Evolutionary conservation across 2,113 vertebrate species (phyloP), one percentile per base, ranked within the genome.

Genomic region (Trogon surrucura): DNA sequence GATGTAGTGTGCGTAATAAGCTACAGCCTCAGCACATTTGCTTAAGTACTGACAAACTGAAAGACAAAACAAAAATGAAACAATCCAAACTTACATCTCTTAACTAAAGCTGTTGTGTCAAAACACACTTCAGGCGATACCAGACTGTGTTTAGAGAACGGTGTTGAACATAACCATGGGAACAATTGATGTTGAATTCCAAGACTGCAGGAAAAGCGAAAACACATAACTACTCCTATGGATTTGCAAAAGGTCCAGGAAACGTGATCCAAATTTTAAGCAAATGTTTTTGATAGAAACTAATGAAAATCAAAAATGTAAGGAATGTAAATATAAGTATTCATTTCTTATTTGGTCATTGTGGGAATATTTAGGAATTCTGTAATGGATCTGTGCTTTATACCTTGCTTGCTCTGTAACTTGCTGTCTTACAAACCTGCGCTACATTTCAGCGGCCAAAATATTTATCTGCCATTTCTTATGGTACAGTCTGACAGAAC

Each of bases 121-220:
- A 84, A 93, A 75, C 77, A 87, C 23, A 34, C 57, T 88, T 69
- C 18, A 88, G 57, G 72, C 2, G 0, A 84, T 77, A 90, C 48
- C 71, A 83, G 85, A 32, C 67, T 89, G 4, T 93, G 77, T 93
- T 94, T 91, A 82, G 81, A 75, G 80, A 74, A 71, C 0, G 2
- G 38, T 53, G 69, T 88, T 95, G 61, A 71, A 62, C 47, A 66
- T 73, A 80, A 74, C 60, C 82, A 80, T 74, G 67, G 90, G 72
- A 96, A 94, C 83, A 51, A 88, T 0, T 81, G 64, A 74, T 90
- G 85, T n/a, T 80, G 91, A 94, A 94, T 90, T 91, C 56, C 44
- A 77, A 53, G 65, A 56, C 20, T 51, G 36, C 26, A 48, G 87
- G 88, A 70, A 72, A 88, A 66, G 4, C 23, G 91, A 78, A 84